These are phyloP conservation scores for Petrocephalus sullivani DNA, from an alignment of 2,797 vertebrate genomes.

Conservation along the genomic window DNA sequence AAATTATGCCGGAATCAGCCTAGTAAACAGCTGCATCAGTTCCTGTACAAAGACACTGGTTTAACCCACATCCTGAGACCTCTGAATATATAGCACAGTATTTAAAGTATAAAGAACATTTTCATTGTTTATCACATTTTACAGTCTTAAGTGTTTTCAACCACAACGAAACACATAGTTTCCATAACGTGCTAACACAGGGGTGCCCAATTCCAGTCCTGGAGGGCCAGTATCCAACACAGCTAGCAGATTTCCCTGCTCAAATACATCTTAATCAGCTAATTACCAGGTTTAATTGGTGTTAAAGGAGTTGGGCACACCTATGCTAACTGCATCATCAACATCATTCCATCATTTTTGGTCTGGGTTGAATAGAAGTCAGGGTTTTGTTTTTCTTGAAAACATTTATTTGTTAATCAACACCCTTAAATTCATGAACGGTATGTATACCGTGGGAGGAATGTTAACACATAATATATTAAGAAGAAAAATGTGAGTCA, in stretches of 20 bases:
- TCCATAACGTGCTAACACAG: too few relatives aligned
- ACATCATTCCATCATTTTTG: not conserved
- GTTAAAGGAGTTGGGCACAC: too few relatives aligned
- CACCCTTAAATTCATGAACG: not conserved
- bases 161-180: too few relatives aligned
- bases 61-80: not conserved
- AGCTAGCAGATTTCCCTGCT: too few relatives aligned
- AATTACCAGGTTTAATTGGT: too few relatives aligned
- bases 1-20: not conserved
- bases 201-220: too few relatives aligned
- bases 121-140: not conserved
- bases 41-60: not conserved
- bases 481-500: not conserved
- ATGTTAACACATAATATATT: not conserved
- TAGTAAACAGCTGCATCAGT: not conserved
- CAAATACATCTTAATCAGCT: too few relatives aligned
- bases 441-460: not conserved
- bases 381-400: not conserved
- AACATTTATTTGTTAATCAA: conserved; percentile 16
- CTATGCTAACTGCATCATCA: not conserved
- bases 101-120: not conserved
- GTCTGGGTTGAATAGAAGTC: not conserved
- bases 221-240: too few relatives aligned
- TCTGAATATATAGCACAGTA: too few relatives aligned
- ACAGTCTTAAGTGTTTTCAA: not conserved